Conservation (phyloP, 2,888 invertebrate genomes). For the Drosophila percnosoma region DNA sequence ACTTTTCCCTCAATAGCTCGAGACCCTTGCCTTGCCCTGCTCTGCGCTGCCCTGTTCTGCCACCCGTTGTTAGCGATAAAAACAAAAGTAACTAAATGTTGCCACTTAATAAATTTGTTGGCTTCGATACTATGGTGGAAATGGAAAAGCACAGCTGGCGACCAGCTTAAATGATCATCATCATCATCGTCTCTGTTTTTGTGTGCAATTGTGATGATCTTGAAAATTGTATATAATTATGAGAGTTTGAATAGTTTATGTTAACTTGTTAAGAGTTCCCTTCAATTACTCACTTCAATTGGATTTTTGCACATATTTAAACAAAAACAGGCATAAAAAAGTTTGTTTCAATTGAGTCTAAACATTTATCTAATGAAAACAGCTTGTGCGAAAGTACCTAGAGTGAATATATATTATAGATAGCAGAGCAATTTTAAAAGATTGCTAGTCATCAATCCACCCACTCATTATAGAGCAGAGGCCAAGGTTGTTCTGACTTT, state of each 20-base stretch:
- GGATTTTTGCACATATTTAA: neutral
- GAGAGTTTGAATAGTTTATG: neutral
- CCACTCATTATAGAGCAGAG: neutral
- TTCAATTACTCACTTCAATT: neutral
- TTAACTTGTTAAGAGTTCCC: neutral
- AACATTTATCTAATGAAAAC: neutral
- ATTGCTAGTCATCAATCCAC: neutral
- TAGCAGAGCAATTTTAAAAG: neutral
- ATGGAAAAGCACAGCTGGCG: constrained; percentile 4
- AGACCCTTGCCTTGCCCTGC: neutral
- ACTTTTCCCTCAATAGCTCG: constrained; percentile 19
- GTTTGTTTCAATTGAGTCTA: neutral
- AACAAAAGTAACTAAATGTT: constrained; percentile 60
- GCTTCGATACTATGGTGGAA: constrained; percentile 14
- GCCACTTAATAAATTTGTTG: constrained; percentile 72
- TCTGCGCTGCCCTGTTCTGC: neutral
- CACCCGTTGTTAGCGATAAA: constrained; percentile 21
- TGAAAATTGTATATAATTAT: neutral
- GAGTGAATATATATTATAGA: neutral
- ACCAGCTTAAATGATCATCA: constrained; percentile 1
- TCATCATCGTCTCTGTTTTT: neutral
- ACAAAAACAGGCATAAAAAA: neutral
- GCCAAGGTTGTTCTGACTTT: neutral
- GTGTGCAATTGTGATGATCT: neutral
- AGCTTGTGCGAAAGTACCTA: neutral